Base-by-base conservation (phyloP, 2,113 vertebrate genomes). In the Ictalurus punctatus region DNA sequence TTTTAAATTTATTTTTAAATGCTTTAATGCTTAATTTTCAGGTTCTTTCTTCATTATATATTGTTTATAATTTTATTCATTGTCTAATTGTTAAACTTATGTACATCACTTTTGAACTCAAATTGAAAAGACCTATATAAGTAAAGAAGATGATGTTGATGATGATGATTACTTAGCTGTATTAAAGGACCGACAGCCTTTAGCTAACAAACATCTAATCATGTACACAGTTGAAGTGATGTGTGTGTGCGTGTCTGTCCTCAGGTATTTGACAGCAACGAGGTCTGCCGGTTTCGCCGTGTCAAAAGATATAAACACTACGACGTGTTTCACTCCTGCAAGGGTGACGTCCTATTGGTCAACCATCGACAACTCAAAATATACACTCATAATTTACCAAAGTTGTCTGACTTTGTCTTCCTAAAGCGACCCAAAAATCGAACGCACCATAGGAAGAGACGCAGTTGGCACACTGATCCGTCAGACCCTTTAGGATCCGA, bases 401-500 rank as follows among this genome's bases (percentile, higher is more conserved):
- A 83, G 54, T 30, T 40, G 0, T 44, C 48, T 56, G 27, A 10
- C 34, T 27, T 59, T 69, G 13, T 63, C 37, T 81, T 79, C 10
- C 27, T 65, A 58, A 86, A 83, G 59, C 84, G 9, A 63, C 69
- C 78, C 4, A 85, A 86, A 65, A 44, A 74, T 21, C 37, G 19
- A 12, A 79, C 37, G 85, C 59, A 88, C 7, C 95, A 88, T 87
- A 95, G 96, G 59, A 90, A 95, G 80, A 97, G 95, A 12, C 94
- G 97, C 87, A 97, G 95, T 0, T 94, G 95, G 0, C 94, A 94
- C 1, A 91, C 92, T 0, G 96, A 97, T 86, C 96, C 96, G 0
- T 92, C 90, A 2, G 97, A 97, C 90, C 96, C 97, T 27, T 91
- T 96, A 61, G 92, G 94, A 67, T 93, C 96, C 16, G 92, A 95